Base-by-base conservation (phyloP, 2,113 vertebrate species). In the Chelonoidis abingdonii region DNA sequence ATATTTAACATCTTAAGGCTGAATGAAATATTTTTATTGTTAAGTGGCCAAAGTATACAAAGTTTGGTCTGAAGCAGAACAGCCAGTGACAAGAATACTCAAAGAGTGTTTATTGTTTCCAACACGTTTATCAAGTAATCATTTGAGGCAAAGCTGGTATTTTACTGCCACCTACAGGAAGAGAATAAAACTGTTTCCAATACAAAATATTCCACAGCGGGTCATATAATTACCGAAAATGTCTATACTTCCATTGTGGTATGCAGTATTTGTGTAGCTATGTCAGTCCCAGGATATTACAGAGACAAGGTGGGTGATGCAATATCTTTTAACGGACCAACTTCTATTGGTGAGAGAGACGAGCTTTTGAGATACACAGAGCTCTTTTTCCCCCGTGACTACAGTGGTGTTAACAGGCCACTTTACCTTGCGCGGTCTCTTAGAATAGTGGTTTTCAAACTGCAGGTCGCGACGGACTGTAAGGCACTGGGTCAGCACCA, bases 141-240 rank as follows among this genome's bases (percentile, higher is more conserved):
- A 3, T 0, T 3, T 79, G 59, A 57, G 69, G 57, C n/a, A 96
- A 96, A 72, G 1, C 89, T 75, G 25, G 31, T 54, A n/a, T 59
- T 59, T 38, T 96, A 84, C 89, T 96, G 97, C 98, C 98, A 98
- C 90, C 98, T 96, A 95, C 92, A 86, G 98, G 93, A 92, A 47
- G 92, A 90, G 91, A 85, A 27, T 1, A 86, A 90, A 95, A 97
- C 84, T 89, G 49, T 95, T 92, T 31, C 78, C 56, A 17, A 3
- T 0, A 54, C 5, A 59, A 95, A 91, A 14, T n/a, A 49, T 52
- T 65, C 62, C 49, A 47, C 2, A 38, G 17, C 65, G 38, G 22
- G 16, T 38, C n/a, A 69, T 72, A 72, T 72, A 22, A 72, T 21
- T 38, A 72, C n/a, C 10, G 9, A 72, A 38, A 38, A 38, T 38